Conservation (phyloP, 2,113 vertebrate genomes). For the Engraulis encrasicolus region DNA sequence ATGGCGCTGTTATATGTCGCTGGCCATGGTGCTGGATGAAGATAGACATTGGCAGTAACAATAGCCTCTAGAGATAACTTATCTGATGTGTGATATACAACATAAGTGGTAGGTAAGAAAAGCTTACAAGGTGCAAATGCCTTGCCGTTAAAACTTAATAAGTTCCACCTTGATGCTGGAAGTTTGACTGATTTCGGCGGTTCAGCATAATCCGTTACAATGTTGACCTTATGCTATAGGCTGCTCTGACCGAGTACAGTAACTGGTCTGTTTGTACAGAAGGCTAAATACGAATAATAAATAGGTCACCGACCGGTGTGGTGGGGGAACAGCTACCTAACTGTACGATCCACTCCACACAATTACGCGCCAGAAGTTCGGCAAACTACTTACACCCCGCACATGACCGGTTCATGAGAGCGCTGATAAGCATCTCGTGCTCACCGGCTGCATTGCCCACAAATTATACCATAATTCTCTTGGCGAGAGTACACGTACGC, state of each 20-base stretch:
- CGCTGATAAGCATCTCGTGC: not conserved
- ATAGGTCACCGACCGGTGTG: no score
- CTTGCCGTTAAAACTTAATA: not conserved
- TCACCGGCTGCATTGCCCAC: not conserved
- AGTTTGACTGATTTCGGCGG: not conserved
- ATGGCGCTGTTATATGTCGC: not conserved
- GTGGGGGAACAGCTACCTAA: not conserved
- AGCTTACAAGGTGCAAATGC: not conserved
- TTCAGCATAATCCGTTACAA: not conserved
- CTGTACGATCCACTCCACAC: not conserved
- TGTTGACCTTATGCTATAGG: not conserved
- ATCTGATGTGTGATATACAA: not conserved
- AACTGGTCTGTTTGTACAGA: no score
- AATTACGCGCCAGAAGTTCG: not conserved
- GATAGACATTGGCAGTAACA: not conserved
- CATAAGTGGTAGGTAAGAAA: not conserved
- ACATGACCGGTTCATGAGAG: not conserved
- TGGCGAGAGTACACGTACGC: not conserved
- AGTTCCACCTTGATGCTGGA: not conserved
- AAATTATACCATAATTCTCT: not conserved
- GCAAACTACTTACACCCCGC: not conserved
- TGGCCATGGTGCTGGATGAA: constrained; percentile 5
- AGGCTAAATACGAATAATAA: no score
- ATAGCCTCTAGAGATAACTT: not conserved
- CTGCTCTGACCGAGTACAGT: no score